Evolutionary conservation across 2,888 invertebrate species (phyloP), one percentile per base, ranked within the genome.

Genomic region (Cataglyphis livida): DNA sequence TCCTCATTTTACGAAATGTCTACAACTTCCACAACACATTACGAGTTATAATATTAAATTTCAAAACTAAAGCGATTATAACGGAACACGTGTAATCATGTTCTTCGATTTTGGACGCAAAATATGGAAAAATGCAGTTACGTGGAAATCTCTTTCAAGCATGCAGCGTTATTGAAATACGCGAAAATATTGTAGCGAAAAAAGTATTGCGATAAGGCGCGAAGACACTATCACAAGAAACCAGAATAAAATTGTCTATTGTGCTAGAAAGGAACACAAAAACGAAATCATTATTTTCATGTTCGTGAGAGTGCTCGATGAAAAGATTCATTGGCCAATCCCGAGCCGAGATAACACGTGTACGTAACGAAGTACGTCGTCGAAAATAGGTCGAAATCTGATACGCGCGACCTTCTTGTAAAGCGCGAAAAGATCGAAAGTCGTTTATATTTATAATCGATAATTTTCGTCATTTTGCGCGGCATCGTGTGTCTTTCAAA

Each of bases 391-490:
- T 76, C 66, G 38, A 73, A 84, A 28, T 59, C 18, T 51, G 48
- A 38, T 51, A 41, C 48, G 59, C 74, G 28, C 57, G 83, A 64
- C 73, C 68, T 78, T 85, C 65, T 76, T 61, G 48, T 28, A 59
- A 35, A 66, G 62, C 12, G 44, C 70, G 54, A 61, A 82, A 78
- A 62, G 32, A 32, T 68, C 68, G 51, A 75, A 41, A 75, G 21
- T 57, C 51, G 54, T n/a, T n/a, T 68, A 38, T 12, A 41, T 84
- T 83, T 82, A 71, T 65, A 57, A 85, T 68, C 83, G 75, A 82
- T 85, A 70, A 81, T 78, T 73, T 68, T 4, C 84, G 54, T 79
- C 62, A 64, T 75, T 59, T 2, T 51, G 7, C 51, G 25, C 21
- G 48, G 41, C 18, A 57, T 9, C 28, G 57, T 25, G 41, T 41